Evolutionary conservation across 2,888 invertebrate species (phyloP), one percentile per base, ranked within the genome.

Genomic region (Cephus pygmeus): DNA sequence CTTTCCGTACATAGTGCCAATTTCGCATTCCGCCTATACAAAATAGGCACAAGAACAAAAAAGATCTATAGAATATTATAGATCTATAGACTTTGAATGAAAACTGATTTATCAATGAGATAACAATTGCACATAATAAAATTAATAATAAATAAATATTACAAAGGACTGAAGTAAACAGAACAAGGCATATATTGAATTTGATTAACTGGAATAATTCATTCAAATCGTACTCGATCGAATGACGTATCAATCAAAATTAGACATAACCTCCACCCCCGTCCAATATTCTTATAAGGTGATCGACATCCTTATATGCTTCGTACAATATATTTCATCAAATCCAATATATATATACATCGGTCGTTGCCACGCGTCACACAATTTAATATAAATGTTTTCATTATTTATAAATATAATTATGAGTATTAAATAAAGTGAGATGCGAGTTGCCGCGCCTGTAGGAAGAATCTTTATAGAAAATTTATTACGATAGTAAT

Each of bases 351-450:
- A 35, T 35, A 23, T 56, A 23, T 56, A 56, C 23, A 23, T 56
- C 56, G 56, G 56, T 56, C 56, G 56, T 23, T 23, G 23, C 23
- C 23, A 56, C 56, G 56, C 56, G 56, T 56, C 56, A 23, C 23
- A 56, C 56, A 79, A 80, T 78, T 75, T 23, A 69, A 77, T 76
- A 80, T 34, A 79, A 56, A 12, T 77, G 71, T 71, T 74, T 75
- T 73, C 68, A 36, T 79, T 75, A 79, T 79, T 69, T 12, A 36
- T 40, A 56, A 68, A 79, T 76, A 33, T 40, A 74, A 68, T 6
- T 34, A 23, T 2, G 56, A 56, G 56, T 56, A 56, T 56, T 9
- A 56, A 56, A 56, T 56, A 56, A 56, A 56, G 23, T 56, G 56
- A 23, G 23, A 23, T 56, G 23, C 23, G 23, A 56, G 23, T 56